phyloP scores from a whole-genome alignment of 2,113 vertebrate genomes.

The Tonatia bakeri region DNA sequence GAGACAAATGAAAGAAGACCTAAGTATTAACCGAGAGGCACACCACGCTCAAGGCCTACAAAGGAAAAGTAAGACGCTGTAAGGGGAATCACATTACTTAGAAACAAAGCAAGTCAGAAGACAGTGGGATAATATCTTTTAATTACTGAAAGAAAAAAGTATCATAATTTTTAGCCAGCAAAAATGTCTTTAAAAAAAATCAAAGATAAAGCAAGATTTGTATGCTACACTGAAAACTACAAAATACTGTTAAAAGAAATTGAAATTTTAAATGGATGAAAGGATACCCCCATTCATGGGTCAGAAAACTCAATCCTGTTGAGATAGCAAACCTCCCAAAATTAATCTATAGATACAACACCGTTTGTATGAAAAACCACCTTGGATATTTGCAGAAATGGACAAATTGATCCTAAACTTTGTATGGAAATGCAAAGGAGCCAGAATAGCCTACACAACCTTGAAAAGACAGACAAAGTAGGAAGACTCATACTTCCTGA shows the following conservation, averaged over 20 bases:
- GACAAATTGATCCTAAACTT: neutral
- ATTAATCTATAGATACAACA: neutral
- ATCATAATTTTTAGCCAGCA: neutral
- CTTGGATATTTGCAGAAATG: neutral
- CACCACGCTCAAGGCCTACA: neutral
- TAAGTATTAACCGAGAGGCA: neutral
- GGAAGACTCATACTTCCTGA: neutral
- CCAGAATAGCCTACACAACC: neutral
- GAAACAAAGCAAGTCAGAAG: neutral
- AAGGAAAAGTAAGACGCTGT: neutral
- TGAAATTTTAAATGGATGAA: neutral
- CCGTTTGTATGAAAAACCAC: neutral
- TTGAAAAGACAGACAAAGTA: neutral
- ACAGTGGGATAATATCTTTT: neutral
- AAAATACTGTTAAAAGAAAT: neutral
- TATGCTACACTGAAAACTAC: neutral
- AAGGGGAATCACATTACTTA: neutral
- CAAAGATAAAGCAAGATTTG: neutral
- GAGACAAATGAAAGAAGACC: neutral
- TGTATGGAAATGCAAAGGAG: neutral
- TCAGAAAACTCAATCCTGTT: neutral
- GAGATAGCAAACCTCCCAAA: neutral
- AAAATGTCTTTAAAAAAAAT: constrained; percentile 9
- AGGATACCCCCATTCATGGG: too few species aligned
- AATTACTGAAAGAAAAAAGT: neutral